A percentile compares a stretch with the other conserved stretches of the same genome.
phyloP scores from a whole-genome alignment of 2,797 vertebrate genomes.

The Phyllotis vaccarum region DNA sequence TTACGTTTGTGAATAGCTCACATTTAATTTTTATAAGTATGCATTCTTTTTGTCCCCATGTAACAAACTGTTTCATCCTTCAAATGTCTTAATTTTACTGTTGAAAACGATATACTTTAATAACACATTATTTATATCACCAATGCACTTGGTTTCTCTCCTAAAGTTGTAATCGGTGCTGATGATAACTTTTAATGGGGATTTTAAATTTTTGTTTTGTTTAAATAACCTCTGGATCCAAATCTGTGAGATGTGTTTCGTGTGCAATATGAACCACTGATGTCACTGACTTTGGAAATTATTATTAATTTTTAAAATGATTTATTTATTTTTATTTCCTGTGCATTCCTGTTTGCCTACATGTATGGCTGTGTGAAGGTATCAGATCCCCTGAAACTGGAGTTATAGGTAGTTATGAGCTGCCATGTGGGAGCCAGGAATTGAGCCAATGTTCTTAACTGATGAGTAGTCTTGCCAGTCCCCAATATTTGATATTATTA shows the following conservation, averaged over 20 bases:
- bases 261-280: not conserved
- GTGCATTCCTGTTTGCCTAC: not conserved
- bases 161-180: not conserved
- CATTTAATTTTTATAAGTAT: not conserved
- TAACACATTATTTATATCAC: not conserved
- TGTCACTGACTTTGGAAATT: not conserved
- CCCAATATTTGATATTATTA: not conserved
- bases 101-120: not conserved
- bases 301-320: not conserved
- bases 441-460: not conserved
- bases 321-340: not conserved
- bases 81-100: not conserved
- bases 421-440: not conserved
- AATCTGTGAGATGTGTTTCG: not conserved
- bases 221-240: not conserved
- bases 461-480: not conserved
- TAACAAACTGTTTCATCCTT: conserved; percentile 31
- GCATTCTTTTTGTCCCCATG: not conserved
- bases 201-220: not conserved
- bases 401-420: not conserved
- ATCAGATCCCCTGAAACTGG: not conserved
- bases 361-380: not conserved
- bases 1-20: conserved; percentile 15
- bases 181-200: not conserved
- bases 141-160: not conserved